Evolutionary conservation across 2,113 vertebrate genomes (phyloP), one percentile per base, ranked within the genome.

Genomic region (Girardinichthys multiradiatus): DNA sequence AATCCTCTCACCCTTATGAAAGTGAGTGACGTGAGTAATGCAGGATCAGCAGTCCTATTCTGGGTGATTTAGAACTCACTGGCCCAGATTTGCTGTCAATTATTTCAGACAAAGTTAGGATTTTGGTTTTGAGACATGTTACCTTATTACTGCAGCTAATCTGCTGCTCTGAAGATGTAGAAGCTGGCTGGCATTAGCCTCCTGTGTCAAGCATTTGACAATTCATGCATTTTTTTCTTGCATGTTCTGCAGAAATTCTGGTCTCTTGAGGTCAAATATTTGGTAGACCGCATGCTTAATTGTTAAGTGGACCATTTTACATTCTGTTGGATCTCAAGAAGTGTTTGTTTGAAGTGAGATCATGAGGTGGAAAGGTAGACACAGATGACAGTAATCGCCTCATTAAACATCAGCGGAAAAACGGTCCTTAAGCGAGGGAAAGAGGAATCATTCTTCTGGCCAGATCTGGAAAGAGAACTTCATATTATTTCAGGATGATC

Each of bases 41-140:
- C 83, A 65, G 70, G 62, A 68, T 90, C 87, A 87, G 87, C 89
- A 77, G 12, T 84, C 59, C 78, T 84, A 63, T 86, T 84, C 80
- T 79, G 48, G 71, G 57, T 45, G 76, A 58, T 79, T 84, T 48
- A 72, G 79, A 39, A 60, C 80, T 77, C 3, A 0, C 70, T 79
- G 69, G 73, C 80, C 79, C 79, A 87, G 77, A 86, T 90, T 82
- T 72, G 76, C 78, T 77, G 74, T 83, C 70, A 48, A 29, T 79
- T 76, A 69, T 74, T 64, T 76, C 39, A 29, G 59, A 64, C 61
- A 72, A 77, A 61, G 48, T 76, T 76, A 37, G 48, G 68, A 69
- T 79, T 81, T 61, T 13, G 51, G 28, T 60, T 61, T 45, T 42
- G 12, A 75, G 21, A 77, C 57, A 64, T 71, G 4, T 5, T 2